Evolutionary conservation across 30 jellyfish, hydroid and myxozoan species (phyloP).

Genomic region (Turritopsis dohrnii): DNA sequence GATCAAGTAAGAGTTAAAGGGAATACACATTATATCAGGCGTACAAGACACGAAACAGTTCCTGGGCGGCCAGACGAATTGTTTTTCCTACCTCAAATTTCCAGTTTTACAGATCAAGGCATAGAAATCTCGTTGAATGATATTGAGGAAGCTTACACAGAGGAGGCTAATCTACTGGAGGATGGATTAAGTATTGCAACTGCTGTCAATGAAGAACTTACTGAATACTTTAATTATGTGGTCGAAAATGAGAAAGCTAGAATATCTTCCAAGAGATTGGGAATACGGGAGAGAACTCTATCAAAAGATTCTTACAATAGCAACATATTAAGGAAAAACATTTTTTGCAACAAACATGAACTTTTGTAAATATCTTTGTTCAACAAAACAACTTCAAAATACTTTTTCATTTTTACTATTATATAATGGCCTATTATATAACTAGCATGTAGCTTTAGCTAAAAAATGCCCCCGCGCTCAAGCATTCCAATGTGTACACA

Average conservation of each 20-base stretch:
- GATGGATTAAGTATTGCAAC: too few species aligned
- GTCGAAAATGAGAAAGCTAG: conserved; percentile 17
- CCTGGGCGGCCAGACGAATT: not conserved
- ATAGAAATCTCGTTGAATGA: not conserved
- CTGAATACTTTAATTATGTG: conserved; percentile 31
- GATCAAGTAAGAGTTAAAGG: conserved; percentile 21
- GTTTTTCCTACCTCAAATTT: not conserved
- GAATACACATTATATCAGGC: conserved; percentile 26
- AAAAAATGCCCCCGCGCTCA: too few species aligned
- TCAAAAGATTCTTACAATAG: too few species aligned
- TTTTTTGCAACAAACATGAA: too few species aligned
- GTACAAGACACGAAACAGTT: conserved; percentile 31
- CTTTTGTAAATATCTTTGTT: too few species aligned
- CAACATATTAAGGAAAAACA: too few species aligned
- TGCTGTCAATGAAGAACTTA: not conserved
- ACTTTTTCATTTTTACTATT: too few species aligned
- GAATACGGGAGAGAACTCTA: too few species aligned
- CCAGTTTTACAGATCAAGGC: not conserved
- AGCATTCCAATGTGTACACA: too few species aligned
- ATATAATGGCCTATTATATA: too few species aligned
- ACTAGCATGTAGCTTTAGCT: too few species aligned
- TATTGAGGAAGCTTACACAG: not conserved
- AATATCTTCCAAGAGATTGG: conserved; percentile 45
- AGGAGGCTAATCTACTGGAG: not conserved
- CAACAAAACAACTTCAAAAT: too few species aligned